Conservation (phyloP, 1,140 invertebrate species). For the Drosophila jambulina region DNA sequence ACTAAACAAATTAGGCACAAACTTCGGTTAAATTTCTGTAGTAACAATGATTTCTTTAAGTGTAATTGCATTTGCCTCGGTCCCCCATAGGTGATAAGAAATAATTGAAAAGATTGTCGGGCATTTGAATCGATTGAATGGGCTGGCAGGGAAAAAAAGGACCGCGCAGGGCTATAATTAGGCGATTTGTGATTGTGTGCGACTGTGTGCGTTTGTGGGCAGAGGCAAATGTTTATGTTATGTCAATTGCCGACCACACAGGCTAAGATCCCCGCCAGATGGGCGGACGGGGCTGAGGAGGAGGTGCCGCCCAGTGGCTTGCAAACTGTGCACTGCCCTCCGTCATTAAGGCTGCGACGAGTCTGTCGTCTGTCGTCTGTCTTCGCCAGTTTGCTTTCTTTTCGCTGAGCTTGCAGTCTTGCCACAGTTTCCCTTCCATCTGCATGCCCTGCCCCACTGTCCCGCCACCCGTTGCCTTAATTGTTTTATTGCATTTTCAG, state of each 20-base stretch:
- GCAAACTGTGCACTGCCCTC: slow-evolving; percentile 28
- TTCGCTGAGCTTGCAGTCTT: slow-evolving; percentile 48
- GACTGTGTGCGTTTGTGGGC: slow-evolving; percentile 15
- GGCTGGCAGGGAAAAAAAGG: slow-evolving; percentile 33
- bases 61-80: slow-evolving; percentile 43
- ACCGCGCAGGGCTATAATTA: slow-evolving; percentile 47
- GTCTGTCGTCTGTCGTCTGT: slow-evolving; percentile 3
- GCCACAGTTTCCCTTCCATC: slow-evolving; percentile 39
- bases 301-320: slow-evolving; percentile 10
- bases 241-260: slow-evolving; percentile 50
- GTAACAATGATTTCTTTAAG: background rate
- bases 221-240: slow-evolving; percentile 51
- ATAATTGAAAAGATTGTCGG: slow-evolving; percentile 79
- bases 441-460: slow-evolving; percentile 5
- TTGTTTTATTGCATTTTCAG: slow-evolving; percentile 62
- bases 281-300: background rate
- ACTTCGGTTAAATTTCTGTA: background rate
- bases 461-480: slow-evolving; percentile 48
- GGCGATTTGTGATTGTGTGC: slow-evolving; percentile 35
- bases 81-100: slow-evolving; percentile 69
- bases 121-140: slow-evolving; percentile 73
- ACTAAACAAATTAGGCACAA: background rate
- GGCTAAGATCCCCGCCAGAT: slow-evolving; percentile 1
- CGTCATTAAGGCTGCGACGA: slow-evolving; percentile 42
- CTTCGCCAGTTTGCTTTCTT: slow-evolving; percentile 33